These are phyloP conservation scores for Eulemur rufifrons DNA, from an alignment of 2,113 vertebrate species.

Conservation along the genomic window DNA sequence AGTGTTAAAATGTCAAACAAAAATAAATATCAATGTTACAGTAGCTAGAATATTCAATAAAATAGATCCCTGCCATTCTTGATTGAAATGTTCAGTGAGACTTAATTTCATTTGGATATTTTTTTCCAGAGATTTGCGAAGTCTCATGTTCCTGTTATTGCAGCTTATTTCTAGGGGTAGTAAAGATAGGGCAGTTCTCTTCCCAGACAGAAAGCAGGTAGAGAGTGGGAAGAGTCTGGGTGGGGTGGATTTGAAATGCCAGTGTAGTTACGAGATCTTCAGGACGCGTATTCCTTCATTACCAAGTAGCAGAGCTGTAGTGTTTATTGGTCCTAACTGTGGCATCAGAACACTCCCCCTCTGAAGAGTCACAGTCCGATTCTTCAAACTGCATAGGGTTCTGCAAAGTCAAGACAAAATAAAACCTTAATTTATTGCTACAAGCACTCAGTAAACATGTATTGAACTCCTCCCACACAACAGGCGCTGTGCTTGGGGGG, in stretches of 20 bases:
- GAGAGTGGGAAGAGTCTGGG: constrained; percentile 76
- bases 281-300: constrained; percentile 77
- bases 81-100: constrained; percentile 90
- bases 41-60: constrained; percentile 94
- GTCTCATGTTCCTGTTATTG: constrained; percentile 86
- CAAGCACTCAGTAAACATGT: background rate
- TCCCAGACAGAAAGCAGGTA: constrained; percentile 75
- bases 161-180: constrained; percentile 84
- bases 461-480: fast-evolving
- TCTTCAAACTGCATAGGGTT: constrained; percentile 95
- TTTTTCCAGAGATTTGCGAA: constrained; percentile 83
- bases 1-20: constrained; percentile 92
- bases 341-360: constrained; percentile 96
- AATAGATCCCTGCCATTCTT: constrained; percentile 97
- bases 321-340: constrained; percentile 96
- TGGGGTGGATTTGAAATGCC: constrained; percentile 73
- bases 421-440: background rate
- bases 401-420: constrained; percentile 82
- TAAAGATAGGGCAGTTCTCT: constrained; percentile 80
- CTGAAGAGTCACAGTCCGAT: constrained; percentile 96
- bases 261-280: constrained; percentile 58
- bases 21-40: constrained; percentile 96
- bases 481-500: background rate
- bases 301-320: constrained; percentile 95
- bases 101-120: constrained; percentile 86